These are phyloP conservation scores for Nothocercus julius DNA, from an alignment of 2,113 vertebrate genomes.

Conservation along the genomic window DNA sequence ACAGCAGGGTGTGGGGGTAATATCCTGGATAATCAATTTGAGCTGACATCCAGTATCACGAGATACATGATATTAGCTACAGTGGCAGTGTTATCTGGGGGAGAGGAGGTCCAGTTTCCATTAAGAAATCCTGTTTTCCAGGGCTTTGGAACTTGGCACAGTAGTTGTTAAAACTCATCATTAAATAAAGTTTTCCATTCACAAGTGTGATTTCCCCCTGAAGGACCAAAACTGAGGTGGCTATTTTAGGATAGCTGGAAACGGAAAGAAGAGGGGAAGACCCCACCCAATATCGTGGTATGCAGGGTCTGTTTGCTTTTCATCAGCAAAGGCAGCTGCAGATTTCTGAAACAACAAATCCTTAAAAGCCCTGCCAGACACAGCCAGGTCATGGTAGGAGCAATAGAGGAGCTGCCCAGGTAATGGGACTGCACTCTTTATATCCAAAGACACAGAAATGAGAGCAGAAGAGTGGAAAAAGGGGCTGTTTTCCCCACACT, in stretches of 20 bases:
- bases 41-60: slow-evolving; percentile 28
- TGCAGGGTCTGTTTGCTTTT: not conserved
- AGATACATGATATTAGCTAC: slow-evolving; percentile 14
- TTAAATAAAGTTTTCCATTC: slow-evolving; percentile 17
- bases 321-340: not conserved
- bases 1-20: slow-evolving; percentile 14
- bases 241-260: slow-evolving; percentile 37
- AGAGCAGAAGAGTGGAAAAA: not conserved
- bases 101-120: slow-evolving; percentile 25
- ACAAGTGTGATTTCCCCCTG: slow-evolving; percentile 9
- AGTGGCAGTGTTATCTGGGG: slow-evolving; percentile 21
- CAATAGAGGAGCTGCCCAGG: not conserved
- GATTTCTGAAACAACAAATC: not conserved
- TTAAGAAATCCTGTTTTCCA: slow-evolving; percentile 54
- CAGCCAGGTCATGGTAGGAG: not conserved
- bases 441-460: not conserved
- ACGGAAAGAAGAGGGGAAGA: not conserved
- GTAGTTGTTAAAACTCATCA: slow-evolving; percentile 12
- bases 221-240: slow-evolving; percentile 3
- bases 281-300: not conserved
- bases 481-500: accelerated
- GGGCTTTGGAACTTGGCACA: slow-evolving; percentile 5
- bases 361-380: not conserved
- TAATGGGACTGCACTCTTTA: not conserved
- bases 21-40: slow-evolving; percentile 60